Conservation (phyloP, 2,797 vertebrate species). For the Discoglossus pictus region DNA sequence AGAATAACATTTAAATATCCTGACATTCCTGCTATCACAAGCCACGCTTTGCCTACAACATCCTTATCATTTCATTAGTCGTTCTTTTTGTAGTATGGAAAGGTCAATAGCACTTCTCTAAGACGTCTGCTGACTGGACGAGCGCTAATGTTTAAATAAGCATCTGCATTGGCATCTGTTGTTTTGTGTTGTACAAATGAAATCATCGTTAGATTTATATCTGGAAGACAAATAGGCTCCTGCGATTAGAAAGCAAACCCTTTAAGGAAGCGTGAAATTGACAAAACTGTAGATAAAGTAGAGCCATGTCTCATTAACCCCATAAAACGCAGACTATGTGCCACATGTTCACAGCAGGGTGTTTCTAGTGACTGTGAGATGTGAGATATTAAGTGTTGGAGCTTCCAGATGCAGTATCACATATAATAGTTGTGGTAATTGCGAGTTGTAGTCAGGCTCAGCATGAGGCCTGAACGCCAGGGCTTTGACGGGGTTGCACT, state of each 20-base stretch:
- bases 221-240: constrained; percentile 20
- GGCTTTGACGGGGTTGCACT: too few species aligned
- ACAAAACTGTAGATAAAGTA: constrained; percentile 31
- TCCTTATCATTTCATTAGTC: constrained; percentile 7
- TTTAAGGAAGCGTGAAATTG: constrained; percentile 22
- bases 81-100: background rate
- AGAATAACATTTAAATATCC: too few species aligned
- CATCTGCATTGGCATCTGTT: constrained; percentile 23
- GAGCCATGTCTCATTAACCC: constrained; percentile 31
- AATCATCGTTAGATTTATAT: constrained; percentile 14
- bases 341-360: background rate
- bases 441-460: constrained; percentile 1
- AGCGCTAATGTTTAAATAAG: background rate
- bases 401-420: too few species aligned
- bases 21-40: too few species aligned
- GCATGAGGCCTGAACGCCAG: too few species aligned
- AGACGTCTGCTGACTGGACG: background rate
- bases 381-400: too few species aligned
- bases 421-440: too few species aligned
- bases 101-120: constrained; percentile 29
- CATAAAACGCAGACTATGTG: background rate
- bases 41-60: background rate
- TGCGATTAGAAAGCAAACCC: constrained; percentile 11
- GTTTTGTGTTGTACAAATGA: background rate
- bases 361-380: background rate